A percentile compares a stretch with the other conserved stretches of the same genome.
Conservation (phyloP, 1,140 invertebrate species). For the Drosophila sucinea region DNA sequence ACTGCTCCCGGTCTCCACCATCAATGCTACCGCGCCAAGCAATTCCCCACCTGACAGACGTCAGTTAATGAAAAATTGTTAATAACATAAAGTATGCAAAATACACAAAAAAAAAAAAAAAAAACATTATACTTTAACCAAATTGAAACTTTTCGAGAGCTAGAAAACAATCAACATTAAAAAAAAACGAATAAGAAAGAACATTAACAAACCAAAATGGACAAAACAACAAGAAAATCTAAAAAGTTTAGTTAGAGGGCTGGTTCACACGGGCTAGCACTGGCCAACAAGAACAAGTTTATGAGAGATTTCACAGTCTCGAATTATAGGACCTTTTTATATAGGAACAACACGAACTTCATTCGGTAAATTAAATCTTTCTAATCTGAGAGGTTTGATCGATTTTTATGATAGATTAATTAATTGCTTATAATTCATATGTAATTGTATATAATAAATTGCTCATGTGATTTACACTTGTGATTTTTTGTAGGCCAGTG, state of each 20-base stretch:
- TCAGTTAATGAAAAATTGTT: slow-evolving; percentile 39
- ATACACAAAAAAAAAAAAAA: background rate
- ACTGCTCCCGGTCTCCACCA: background rate
- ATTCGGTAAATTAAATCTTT: too few species aligned
- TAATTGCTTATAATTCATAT: too few species aligned
- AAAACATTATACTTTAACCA: slow-evolving; percentile 10
- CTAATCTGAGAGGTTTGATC: too few species aligned
- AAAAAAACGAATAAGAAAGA: background rate
- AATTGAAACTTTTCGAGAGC: slow-evolving; percentile 38
- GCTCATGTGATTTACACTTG: too few species aligned
- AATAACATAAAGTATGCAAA: slow-evolving; percentile 38
- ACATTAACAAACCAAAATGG: slow-evolving; percentile 4
- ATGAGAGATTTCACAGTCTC: too few species aligned
- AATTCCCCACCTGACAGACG: slow-evolving; percentile 20
- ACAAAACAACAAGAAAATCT: background rate
- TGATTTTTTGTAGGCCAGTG: background rate
- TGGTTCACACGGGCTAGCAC: background rate
- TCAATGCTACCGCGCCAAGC: slow-evolving; percentile 5
- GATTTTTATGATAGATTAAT: too few species aligned
- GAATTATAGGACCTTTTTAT: too few species aligned
- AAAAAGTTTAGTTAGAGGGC: background rate
- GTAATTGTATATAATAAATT: too few species aligned
- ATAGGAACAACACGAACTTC: too few species aligned
- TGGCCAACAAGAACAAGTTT: background rate
- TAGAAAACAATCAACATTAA: slow-evolving; percentile 7